These are phyloP conservation scores for Phylloscopus trochilus DNA, from an alignment of 2,113 vertebrate genomes.

Conservation along the genomic window DNA sequence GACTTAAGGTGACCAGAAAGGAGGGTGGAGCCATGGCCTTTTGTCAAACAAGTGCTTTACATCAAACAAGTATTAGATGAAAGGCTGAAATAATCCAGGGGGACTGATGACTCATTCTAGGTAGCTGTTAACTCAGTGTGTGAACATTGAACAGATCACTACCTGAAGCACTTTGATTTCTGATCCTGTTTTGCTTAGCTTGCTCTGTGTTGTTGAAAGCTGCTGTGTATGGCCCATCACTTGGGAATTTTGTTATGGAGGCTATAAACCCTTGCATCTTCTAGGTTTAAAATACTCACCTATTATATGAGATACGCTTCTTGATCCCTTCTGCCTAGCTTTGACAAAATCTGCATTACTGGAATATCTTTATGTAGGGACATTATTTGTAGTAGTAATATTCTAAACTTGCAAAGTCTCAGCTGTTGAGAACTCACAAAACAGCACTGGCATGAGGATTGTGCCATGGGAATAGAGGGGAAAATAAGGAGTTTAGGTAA, in stretches of 20 bases:
- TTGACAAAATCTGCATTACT: background rate
- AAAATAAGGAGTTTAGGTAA: background rate
- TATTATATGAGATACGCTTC: background rate
- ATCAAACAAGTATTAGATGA: background rate
- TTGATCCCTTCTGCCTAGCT: background rate
- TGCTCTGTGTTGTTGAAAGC: background rate
- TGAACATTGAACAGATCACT: background rate
- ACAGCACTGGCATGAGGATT: background rate
- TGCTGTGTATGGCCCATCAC: background rate
- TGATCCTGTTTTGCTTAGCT: background rate
- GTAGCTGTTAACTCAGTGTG: background rate
- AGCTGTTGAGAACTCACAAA: background rate
- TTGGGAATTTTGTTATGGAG: background rate
- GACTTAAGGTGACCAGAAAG: background rate
- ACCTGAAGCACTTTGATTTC: background rate
- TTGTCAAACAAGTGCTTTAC: background rate
- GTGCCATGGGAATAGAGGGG: background rate
- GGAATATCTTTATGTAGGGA: background rate
- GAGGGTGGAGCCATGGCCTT: background rate
- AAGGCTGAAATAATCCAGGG: background rate
- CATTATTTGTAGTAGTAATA: background rate
- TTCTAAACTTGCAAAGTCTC: background rate
- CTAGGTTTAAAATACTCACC: background rate
- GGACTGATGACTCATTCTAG: background rate
- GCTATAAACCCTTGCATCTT: background rate